phyloP scores from a whole-genome alignment of 2,113 vertebrate species.

The Vulpes ferrilata region DNA sequence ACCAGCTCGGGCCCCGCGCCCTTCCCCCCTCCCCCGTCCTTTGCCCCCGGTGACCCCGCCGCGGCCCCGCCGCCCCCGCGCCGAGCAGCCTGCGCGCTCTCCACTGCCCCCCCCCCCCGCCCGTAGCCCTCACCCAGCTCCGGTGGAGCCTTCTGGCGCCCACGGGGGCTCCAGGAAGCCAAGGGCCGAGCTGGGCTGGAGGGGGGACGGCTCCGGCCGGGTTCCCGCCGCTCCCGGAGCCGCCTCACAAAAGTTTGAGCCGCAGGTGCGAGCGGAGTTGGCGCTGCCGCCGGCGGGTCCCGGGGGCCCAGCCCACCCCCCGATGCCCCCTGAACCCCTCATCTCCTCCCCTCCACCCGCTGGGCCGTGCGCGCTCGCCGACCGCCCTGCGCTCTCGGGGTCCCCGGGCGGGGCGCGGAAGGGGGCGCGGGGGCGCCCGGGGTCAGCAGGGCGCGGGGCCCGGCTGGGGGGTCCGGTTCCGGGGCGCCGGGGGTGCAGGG shows the following conservation, averaged over 20 bases:
- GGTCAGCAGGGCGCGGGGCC: constrained; percentile 79
- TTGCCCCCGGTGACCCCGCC: constrained; percentile 75
- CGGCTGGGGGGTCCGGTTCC: constrained; percentile 69
- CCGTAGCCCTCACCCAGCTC: background rate
- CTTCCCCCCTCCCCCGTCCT: constrained; percentile 66
- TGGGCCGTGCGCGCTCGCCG: constrained; percentile 60
- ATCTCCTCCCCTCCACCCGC: constrained; percentile 60
- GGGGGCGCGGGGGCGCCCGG: constrained; percentile 73
- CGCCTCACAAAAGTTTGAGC: constrained; percentile 84
- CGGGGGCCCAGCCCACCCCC: constrained; percentile 68
- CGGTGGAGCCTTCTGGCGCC: constrained; percentile 58
- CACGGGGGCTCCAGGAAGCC: constrained; percentile 62
- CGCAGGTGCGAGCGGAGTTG: constrained; percentile 85
- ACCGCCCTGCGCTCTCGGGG: constrained; percentile 64
- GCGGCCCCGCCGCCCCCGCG: constrained; percentile 70
- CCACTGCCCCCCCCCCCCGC: background rate
- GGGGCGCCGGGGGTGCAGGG: constrained; percentile 58
- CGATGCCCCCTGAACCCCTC: constrained; percentile 62
- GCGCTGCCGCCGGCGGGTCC: constrained; percentile 72
- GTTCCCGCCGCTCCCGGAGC: constrained; percentile 79
- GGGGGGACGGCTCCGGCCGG: constrained; percentile 65
- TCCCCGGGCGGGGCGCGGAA: constrained; percentile 74
- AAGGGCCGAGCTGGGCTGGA: constrained; percentile 68
- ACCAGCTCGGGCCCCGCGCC: constrained; percentile 75
- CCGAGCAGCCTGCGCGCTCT: constrained; percentile 59